Evolutionary conservation across 2,113 vertebrate species (phyloP), one percentile per base, ranked within the genome.

Genomic region (Heptranchias perlo): DNA sequence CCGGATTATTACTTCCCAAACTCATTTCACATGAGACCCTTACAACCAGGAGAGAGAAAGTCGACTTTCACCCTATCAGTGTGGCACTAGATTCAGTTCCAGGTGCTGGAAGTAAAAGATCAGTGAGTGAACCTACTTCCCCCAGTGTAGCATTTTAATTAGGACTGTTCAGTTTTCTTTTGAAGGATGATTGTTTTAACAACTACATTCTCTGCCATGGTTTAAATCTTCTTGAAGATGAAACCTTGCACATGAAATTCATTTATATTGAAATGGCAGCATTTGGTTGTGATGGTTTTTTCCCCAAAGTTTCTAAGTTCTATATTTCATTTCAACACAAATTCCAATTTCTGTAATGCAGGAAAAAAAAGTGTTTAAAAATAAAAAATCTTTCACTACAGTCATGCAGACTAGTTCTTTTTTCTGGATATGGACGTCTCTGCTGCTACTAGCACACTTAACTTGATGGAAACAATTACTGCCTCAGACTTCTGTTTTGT

Each of bases 111-210:
- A 84, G 78, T 84, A 84, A 84, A 84, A 25, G 86, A 52, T 52
- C 86, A 89, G 31, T 89, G 47, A 54, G 49, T 8, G 8, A 89
- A 13, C 8, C 10, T 89, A 28, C 25, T 52, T 89, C 86, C 52
- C 49, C 86, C 86, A 89, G 47, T 54, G 49, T 52, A n/a, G n/a
- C 25, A 65, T 39, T 64, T 94, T 64, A 94, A 44, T 64, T 64
- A 94, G 58, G 18, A 94, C 58, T 94, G 31, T n/a, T 64, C 58
- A 35, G 25, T 64, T 25, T 39, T 23, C 91, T 39, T 93, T 93
- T 93, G 89, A 93, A 93, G 21, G 28, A 62, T 92, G 13, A 62
- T 93, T 89, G n/a, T n/a, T n/a, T n/a, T n/a, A n/a, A n/a, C n/a
- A n/a, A n/a, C n/a, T n/a, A n/a, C n/a, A n/a, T n/a, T 18, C 49